These are phyloP conservation scores for Papilio polyxenes DNA, from an alignment of 1,140 invertebrate species.

Conservation along the genomic window DNA sequence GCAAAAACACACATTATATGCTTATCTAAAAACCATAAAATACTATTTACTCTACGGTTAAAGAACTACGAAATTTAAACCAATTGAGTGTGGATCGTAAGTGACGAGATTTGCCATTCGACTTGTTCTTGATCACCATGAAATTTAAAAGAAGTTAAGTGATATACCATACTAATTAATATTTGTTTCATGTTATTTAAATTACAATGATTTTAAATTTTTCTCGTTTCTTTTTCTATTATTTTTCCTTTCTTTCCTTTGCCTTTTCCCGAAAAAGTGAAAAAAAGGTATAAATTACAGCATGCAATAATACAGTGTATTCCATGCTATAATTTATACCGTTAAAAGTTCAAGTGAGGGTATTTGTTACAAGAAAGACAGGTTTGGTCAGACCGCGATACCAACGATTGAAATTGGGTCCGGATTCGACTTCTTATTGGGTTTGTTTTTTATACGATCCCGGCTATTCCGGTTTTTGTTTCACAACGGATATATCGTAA, in stretches of 20 bases:
- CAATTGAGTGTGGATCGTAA: not conserved
- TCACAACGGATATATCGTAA: not conserved
- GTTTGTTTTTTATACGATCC: not conserved
- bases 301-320: not conserved
- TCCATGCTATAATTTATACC: not conserved
- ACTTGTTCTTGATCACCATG: not conserved
- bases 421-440: constrained; percentile 14
- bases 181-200: not conserved
- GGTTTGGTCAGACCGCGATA: constrained; percentile 17
- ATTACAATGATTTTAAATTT: not conserved
- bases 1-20: not conserved
- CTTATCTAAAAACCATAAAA: not conserved
- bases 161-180: no score
- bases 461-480: constrained; percentile 10
- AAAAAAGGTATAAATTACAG: not conserved
- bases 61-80: not conserved
- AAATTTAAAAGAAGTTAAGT: not conserved
- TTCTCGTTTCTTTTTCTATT: not conserved
- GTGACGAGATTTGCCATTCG: not conserved
- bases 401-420: not conserved
- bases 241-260: not conserved
- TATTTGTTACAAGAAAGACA: not conserved
- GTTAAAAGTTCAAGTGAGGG: constrained; percentile 8
- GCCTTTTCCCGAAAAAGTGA: not conserved
- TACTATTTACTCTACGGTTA: not conserved